Conservation (phyloP, 2,113 vertebrate genomes). For the Acrocephalus kingi region DNA sequence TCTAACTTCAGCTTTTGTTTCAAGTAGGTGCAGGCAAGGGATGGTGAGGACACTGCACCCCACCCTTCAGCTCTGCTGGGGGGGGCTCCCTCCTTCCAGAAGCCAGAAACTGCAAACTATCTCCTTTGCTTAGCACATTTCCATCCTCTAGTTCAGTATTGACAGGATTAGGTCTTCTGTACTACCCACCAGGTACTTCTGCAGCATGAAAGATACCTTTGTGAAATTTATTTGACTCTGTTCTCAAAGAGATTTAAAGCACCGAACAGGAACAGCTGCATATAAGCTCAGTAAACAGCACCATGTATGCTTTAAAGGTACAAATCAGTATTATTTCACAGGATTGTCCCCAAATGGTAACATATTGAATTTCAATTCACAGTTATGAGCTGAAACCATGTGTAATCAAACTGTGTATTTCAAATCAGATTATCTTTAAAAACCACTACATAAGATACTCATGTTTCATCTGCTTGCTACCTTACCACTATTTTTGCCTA, state of each 20-base stretch:
- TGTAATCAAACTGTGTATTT: neutral
- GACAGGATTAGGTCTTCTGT: neutral
- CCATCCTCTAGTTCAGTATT: fast-evolving
- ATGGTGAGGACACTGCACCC: neutral
- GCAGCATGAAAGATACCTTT: neutral
- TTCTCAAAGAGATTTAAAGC: neutral
- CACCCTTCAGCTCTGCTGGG: neutral
- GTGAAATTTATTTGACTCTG: neutral
- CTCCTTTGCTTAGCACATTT: neutral
- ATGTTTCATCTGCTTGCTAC: neutral
- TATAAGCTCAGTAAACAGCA: neutral
- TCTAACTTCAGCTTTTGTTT: neutral
- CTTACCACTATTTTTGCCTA: neutral
- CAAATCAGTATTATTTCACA: neutral
- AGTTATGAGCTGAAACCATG: neutral
- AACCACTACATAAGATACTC: neutral
- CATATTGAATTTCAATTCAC: neutral
- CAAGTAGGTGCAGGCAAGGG: neutral
- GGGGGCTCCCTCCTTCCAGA: neutral
- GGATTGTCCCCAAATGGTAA: neutral
- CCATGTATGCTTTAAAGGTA: neutral
- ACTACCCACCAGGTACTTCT: neutral
- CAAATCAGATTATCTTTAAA: neutral
- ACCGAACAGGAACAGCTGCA: neutral
- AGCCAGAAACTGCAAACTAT: neutral